phyloP scores from a whole-genome alignment of 1,140 invertebrate genomes.

The Caerostris darwini region DNA sequence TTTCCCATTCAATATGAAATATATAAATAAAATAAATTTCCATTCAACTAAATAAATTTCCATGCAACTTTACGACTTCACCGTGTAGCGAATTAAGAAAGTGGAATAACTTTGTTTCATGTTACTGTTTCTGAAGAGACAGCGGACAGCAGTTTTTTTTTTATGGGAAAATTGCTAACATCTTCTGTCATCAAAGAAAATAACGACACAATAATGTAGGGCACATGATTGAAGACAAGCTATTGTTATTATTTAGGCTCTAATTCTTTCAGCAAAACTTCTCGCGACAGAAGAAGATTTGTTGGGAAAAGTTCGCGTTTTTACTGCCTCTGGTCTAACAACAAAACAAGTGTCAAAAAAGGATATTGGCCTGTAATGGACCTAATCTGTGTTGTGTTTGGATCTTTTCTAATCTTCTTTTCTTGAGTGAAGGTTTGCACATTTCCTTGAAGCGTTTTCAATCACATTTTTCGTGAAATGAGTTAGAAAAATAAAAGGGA shows the following conservation, averaged over 20 bases:
- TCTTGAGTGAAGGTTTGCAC: neutral
- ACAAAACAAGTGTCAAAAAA: neutral
- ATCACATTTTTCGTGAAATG: too few species aligned
- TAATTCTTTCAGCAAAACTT: neutral
- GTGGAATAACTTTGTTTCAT: neutral
- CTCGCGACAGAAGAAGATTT: neutral
- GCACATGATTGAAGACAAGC: neutral
- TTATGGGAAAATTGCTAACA: neutral
- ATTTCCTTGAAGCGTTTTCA: neutral
- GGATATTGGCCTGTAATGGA: neutral
- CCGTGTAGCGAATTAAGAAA: neutral
- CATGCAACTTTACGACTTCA: neutral
- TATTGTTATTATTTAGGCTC: constrained; percentile 9
- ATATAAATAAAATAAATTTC: too few species aligned
- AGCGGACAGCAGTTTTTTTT: neutral
- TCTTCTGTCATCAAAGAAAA: neutral
- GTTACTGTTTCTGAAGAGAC: neutral
- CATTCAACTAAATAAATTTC: neutral
- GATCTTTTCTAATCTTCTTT: neutral
- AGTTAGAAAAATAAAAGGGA: too few species aligned
- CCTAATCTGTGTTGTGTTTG: neutral
- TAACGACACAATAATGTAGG: neutral
- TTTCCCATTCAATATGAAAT: too few species aligned
- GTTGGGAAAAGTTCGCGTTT: neutral
- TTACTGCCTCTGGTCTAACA: neutral